Evolutionary conservation across 2,888 invertebrate species (phyloP).

Genomic region (Drosophila limbata): DNA sequence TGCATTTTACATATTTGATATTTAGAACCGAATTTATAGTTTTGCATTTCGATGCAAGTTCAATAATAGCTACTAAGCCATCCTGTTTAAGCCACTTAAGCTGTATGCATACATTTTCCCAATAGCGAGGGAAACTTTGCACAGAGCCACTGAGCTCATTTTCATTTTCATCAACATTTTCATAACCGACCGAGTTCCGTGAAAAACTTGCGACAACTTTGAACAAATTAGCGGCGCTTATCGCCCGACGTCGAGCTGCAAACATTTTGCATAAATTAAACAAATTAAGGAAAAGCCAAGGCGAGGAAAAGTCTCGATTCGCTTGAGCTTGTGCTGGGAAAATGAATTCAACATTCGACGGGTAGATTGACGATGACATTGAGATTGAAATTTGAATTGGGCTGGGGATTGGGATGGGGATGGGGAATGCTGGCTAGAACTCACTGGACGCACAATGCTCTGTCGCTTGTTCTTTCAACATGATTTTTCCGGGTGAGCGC

Average conservation of each 20-base stretch:
- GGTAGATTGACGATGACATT: conserved; percentile 34
- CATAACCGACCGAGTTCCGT: conserved; percentile 19
- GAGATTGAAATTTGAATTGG: conserved; percentile 11
- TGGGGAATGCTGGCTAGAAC: not conserved
- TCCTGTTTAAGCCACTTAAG: conserved; percentile 48
- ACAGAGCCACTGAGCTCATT: conserved; percentile 44
- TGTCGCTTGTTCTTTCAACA: conserved; percentile 15
- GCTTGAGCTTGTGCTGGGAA: conserved; percentile 23
- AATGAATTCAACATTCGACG: conserved; percentile 42
- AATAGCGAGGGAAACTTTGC: conserved; percentile 34
- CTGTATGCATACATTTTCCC: conserved; percentile 17
- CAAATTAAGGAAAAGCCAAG: conserved; percentile 70
- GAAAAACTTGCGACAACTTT: conserved; percentile 70
- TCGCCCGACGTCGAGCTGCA: conserved; percentile 50
- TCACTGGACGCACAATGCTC: conserved; percentile 2
- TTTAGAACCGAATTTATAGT: not conserved
- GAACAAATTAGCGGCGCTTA: conserved; percentile 77
- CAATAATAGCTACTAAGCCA: conserved; percentile 47
- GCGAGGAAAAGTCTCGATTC: conserved; percentile 13
- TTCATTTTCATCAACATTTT: conserved; percentile 48
- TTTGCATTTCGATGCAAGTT: conserved; percentile 29
- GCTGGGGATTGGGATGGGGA: not conserved
- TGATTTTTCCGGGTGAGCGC: conserved; percentile 73
- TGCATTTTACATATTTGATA: too few species aligned
- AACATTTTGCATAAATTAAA: conserved; percentile 82